These are phyloP conservation scores for Diaphora mendica DNA, from an alignment of 2,888 invertebrate genomes.

Conservation along the genomic window DNA sequence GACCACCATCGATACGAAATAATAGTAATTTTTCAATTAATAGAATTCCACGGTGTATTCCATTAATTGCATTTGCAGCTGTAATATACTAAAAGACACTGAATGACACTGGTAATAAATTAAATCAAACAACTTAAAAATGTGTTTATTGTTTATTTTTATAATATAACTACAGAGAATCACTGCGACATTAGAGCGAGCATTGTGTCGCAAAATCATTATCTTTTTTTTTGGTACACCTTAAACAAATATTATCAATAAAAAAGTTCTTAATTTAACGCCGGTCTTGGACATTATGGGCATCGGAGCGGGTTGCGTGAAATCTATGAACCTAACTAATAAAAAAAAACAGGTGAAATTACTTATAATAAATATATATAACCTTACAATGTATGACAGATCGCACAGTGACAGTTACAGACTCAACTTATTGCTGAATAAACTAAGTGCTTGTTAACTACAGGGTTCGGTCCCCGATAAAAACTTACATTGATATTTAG, in stretches of 20 bases:
- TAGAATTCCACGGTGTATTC: not conserved
- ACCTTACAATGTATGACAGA: constrained; percentile 44
- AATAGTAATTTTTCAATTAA: not conserved
- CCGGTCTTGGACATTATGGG: constrained; percentile 50
- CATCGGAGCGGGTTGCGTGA: constrained; percentile 54
- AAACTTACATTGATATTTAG: constrained; percentile 54
- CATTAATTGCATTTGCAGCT: too few relatives aligned
- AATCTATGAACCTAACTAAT: constrained; percentile 41
- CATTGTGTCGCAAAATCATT: constrained; percentile 48
- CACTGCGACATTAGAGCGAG: constrained; percentile 65
- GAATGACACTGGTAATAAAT: constrained; percentile 31
- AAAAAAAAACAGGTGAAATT: constrained; percentile 33
- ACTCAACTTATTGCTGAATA: constrained; percentile 24
- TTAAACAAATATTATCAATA: constrained; percentile 62
- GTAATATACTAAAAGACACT: too few relatives aligned
- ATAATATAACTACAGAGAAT: constrained; percentile 83
- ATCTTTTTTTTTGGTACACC: constrained; percentile 78
- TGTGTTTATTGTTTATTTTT: constrained; percentile 77
- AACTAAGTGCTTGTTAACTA: constrained; percentile 37
- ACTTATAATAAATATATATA: constrained; percentile 47
- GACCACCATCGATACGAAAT: not conserved
- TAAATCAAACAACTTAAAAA: constrained; percentile 32
- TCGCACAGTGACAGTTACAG: constrained; percentile 45
- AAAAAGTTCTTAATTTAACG: constrained; percentile 52
- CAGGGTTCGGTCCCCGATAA: constrained; percentile 35